Evolutionary conservation across 2,113 vertebrate species (phyloP).

Genomic region (Nycticebus coucang): DNA sequence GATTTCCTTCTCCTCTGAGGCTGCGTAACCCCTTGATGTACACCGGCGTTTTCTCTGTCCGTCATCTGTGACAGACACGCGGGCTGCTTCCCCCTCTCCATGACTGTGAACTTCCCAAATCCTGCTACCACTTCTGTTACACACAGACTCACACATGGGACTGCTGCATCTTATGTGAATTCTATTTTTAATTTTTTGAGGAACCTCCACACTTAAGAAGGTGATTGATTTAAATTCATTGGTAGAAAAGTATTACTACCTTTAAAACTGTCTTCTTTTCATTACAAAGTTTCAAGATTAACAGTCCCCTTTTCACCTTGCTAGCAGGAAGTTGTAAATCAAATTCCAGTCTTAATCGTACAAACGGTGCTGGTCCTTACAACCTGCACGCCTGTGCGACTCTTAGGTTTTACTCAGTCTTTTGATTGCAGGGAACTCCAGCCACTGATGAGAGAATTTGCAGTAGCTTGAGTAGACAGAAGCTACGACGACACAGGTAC

Average conservation of each 20-base stretch:
- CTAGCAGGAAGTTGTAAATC: neutral
- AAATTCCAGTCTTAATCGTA: neutral
- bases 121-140: neutral
- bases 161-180: neutral
- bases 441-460: neutral
- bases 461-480: neutral
- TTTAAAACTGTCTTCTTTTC: slow-evolving; percentile 18
- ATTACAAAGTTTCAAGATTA: neutral
- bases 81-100: neutral
- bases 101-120: neutral
- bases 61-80: neutral
- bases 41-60: neutral
- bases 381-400: neutral
- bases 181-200: slow-evolving; percentile 33
- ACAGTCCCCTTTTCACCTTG: neutral
- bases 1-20: neutral
- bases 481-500: neutral
- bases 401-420: neutral
- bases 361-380: neutral
- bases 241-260: neutral
- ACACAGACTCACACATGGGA: neutral
- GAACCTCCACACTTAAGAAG: neutral
- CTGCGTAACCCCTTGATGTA: neutral
- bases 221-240: neutral
- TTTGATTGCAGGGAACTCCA: neutral